Evolutionary conservation across 2,113 vertebrate genomes (phyloP), one percentile per base, ranked within the genome.

Genomic region (Procavia capensis): DNA sequence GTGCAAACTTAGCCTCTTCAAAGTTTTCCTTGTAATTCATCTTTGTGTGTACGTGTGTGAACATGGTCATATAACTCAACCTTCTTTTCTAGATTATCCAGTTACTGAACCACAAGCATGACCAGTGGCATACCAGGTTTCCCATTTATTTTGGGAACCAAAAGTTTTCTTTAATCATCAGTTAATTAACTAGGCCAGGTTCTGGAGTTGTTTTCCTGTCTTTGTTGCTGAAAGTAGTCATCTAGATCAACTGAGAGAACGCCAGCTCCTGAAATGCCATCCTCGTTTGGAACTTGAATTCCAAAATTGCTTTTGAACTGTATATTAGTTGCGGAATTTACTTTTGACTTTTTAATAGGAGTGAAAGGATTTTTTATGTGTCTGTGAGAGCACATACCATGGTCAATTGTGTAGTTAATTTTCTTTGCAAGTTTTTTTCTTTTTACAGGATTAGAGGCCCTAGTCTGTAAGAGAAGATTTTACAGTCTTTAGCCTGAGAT

Each of bases 1-100:
- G 45, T 34, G 2, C 74, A n/a, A 70, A 45, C 36, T 68, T 72
- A 63, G n/a, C 41, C 45, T 70, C 10, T 41, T 61, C 29, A 22
- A 93, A 39, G 11, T 19, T 82, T 85, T 94, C 34, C 70, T 93
- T 20, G 66, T 54, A 80, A 85, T 78, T 80, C 9, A 88, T 47
- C 47, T 41, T 72, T 74, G 85, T 64, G 14, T 36, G 47, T 88
- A n/a, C 64, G 85, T 64, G 14, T 36, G 47, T 88, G 41, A 31
- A 85, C 88, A 68, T 34, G 61, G 64, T 57, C 72, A 79, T 13
- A 20, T 80, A 88, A 91, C n/a, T 70, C 85, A 85, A 85, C 6
- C 25, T 22, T 82, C 29, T 43, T 31, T 68, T 84, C 57, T 61
- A 54, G 81, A 63, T 95, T 68, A 82, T 66, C 79, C 45, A 91